phyloP scores from a whole-genome alignment of 2,113 vertebrate genomes.

The Dipodomys ordii region DNA sequence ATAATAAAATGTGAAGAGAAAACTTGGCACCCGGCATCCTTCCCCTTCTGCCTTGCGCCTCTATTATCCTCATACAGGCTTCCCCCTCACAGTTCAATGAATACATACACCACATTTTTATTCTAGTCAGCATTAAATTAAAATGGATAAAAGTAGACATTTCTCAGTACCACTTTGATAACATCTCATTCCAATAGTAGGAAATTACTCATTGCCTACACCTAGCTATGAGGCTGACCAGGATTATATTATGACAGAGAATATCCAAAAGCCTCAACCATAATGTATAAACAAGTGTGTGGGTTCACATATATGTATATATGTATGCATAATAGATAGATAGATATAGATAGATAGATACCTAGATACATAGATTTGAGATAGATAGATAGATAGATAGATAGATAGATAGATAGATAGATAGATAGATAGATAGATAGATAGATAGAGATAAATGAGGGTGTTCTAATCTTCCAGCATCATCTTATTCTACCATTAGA shows the following conservation, averaged over 20 bases:
- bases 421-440: too few relatives aligned
- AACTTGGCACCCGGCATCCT: neutral
- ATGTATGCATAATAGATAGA: neutral
- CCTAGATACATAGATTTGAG: neutral
- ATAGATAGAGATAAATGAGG: neutral
- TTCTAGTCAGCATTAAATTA: neutral
- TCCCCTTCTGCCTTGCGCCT: neutral
- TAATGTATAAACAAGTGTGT: neutral
- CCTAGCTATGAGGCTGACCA: neutral
- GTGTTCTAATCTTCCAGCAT: neutral
- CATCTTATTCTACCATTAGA: neutral
- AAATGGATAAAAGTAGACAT: neutral
- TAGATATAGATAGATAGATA: neutral
- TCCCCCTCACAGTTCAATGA: neutral
- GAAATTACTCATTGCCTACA: slow-evolving; percentile 3
- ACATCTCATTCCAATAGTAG: neutral
- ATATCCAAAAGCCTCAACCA: neutral
- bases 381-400: neutral
- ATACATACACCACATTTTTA: neutral
- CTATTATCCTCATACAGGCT: neutral
- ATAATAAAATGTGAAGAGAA: too few relatives aligned
- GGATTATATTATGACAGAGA: neutral
- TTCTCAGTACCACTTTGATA: neutral
- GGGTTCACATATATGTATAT: too few relatives aligned
- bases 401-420: neutral